Conservation (phyloP, 2,888 invertebrate species). For the Stictocephala bisonia region DNA sequence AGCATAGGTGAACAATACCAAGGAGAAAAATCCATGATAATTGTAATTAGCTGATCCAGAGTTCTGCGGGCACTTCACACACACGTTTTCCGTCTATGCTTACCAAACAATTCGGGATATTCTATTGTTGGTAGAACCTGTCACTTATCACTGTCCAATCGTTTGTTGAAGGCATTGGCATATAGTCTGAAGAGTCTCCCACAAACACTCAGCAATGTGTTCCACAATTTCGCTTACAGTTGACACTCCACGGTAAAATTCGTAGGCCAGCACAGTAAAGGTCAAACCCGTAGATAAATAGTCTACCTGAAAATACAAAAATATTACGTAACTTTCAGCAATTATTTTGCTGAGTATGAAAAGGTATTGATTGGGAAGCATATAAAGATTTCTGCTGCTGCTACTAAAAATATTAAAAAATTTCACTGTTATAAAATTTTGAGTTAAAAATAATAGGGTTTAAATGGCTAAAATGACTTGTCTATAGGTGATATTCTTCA, state of each 20-base stretch:
- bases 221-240: constrained; percentile 5
- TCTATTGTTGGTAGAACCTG: neutral
- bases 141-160: neutral
- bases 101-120: neutral
- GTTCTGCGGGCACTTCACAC: neutral
- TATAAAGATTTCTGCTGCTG: constrained; percentile 1
- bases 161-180: neutral
- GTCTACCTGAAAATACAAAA: no score
- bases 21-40: neutral
- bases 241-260: constrained; percentile 29
- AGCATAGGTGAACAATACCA: neutral
- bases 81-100: neutral
- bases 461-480: constrained; percentile 5
- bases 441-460: constrained; percentile 6
- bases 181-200: neutral
- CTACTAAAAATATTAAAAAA: constrained; percentile 5
- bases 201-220: neutral
- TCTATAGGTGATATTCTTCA: constrained; percentile 2
- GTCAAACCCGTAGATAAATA: constrained; percentile 29
- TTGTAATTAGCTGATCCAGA: neutral
- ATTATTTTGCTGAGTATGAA: constrained; percentile 7
- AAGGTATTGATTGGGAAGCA: neutral
- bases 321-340: constrained; percentile 4
- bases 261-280: constrained; percentile 19
- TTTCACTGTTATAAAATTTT: constrained; percentile 5